Percentiles rank a stretch among this genome's conserved stretches.
Conservation (phyloP, 2,797 vertebrate species). For the Chelidonichthys spinosus region DNA sequence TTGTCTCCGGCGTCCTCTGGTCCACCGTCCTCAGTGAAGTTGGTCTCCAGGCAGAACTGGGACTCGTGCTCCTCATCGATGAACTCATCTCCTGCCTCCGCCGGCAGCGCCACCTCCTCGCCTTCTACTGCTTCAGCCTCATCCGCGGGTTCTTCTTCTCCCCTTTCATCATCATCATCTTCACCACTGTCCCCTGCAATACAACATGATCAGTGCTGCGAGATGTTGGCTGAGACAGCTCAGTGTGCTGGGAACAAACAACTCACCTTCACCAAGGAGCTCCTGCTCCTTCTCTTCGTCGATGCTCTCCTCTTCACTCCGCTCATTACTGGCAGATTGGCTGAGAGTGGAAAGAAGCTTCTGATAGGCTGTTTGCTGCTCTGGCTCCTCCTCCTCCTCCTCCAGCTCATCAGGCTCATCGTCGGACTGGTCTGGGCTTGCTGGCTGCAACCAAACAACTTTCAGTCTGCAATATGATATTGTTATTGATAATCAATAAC, state of each 20-base stretch:
- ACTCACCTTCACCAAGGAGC: conserved; percentile 71
- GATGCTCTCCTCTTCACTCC: conserved; percentile 84
- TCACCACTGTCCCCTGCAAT: conserved; percentile 49
- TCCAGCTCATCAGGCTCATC: conserved; percentile 79
- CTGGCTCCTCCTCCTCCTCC: conserved; percentile 84
- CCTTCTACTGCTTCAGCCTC: conserved; percentile 45
- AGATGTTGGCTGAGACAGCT: neutral
- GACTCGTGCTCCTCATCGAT: conserved; percentile 89
- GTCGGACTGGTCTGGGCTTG: conserved; percentile 84
- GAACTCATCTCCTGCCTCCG: conserved; percentile 80
- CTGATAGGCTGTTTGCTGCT: conserved; percentile 89
- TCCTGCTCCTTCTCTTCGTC: conserved; percentile 67
- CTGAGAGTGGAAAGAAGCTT: conserved; percentile 90
- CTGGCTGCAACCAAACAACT: conserved; percentile 73
- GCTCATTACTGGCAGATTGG: conserved; percentile 65
- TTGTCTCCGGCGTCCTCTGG: conserved; percentile 42
- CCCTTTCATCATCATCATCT: conserved; percentile 15
- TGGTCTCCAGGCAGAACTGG: conserved; percentile 92
- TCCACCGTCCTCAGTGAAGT: conserved; percentile 83
- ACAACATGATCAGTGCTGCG: neutral
- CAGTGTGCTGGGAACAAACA: neutral
- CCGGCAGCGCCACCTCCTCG: conserved; percentile 19
- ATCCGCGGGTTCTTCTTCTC: conserved; percentile 4
- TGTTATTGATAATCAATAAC: neutral
- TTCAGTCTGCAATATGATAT: neutral